Conservation (phyloP, 2,113 vertebrate genomes). For the Gorsachius goisagi region DNA sequence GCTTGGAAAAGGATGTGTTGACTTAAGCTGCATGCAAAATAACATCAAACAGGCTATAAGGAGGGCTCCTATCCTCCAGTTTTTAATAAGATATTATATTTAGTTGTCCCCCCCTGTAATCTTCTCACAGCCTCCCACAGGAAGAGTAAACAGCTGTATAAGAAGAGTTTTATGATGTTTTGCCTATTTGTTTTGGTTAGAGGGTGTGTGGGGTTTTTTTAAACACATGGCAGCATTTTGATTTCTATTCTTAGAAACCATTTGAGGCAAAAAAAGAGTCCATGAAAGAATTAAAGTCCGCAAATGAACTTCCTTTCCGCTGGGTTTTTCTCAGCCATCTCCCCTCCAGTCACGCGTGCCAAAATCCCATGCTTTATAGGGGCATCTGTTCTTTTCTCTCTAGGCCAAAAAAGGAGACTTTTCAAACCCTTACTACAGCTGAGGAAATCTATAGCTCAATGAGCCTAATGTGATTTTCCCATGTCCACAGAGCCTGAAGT, state of each 20-base stretch:
- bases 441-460: constrained; percentile 11
- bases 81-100: neutral
- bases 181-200: constrained; percentile 23
- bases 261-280: constrained; percentile 30
- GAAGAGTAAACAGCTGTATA: neutral
- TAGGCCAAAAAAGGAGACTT: constrained; percentile 63
- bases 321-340: constrained; percentile 50
- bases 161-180: neutral
- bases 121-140: neutral
- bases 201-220: neutral
- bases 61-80: neutral
- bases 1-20: neutral
- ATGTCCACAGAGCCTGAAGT: neutral
- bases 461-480: neutral
- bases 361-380: constrained; percentile 59
- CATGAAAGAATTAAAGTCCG: constrained; percentile 3
- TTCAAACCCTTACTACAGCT: constrained; percentile 20
- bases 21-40: neutral
- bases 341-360: constrained; percentile 31
- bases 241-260: constrained; percentile 58
- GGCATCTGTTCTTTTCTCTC: constrained; percentile 47
- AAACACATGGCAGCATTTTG: constrained; percentile 56
- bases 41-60: neutral
- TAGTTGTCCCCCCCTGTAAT: neutral
- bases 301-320: constrained; percentile 46